phyloP scores from a whole-genome alignment of 2,113 vertebrate species.

The Acinonyx jubatus region DNA sequence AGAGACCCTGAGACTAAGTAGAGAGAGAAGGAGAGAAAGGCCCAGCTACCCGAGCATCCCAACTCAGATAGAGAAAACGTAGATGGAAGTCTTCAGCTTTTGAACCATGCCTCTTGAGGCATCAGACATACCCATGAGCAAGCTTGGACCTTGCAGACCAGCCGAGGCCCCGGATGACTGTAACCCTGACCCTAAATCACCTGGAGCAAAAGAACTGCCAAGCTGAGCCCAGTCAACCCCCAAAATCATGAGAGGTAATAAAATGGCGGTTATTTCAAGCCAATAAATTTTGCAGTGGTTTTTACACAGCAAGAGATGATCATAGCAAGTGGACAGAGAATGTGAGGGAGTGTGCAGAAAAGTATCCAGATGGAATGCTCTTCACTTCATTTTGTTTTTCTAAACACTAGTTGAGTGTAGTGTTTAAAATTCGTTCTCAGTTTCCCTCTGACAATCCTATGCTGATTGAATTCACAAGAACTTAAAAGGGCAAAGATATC shows the following conservation, averaged over 20 bases:
- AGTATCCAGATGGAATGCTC: neutral
- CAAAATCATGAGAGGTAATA: neutral
- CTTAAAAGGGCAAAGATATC: slow-evolving; percentile 3
- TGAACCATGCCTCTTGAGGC: neutral
- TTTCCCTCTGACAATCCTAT: neutral
- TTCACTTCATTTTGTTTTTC: neutral
- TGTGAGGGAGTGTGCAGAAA: neutral
- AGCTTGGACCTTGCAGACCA: neutral
- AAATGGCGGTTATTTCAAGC: neutral
- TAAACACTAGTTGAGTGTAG: neutral
- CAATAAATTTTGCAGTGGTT: neutral
- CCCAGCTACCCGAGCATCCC: neutral
- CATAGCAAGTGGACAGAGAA: no score
- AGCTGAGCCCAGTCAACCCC: neutral
- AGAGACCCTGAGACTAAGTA: neutral
- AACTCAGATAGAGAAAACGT: neutral
- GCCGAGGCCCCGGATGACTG: neutral
- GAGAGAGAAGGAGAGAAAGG: neutral
- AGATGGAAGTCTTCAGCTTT: neutral
- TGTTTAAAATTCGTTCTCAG: neutral
- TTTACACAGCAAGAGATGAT: neutral
- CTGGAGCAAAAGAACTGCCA: neutral
- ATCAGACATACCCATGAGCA: neutral
- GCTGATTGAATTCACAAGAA: neutral
- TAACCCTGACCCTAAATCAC: neutral